Evolutionary conservation across 92 coral and sea anemone species (phyloP), one percentile per base, ranked within the genome.

Genomic region (Siderastrea siderea): DNA sequence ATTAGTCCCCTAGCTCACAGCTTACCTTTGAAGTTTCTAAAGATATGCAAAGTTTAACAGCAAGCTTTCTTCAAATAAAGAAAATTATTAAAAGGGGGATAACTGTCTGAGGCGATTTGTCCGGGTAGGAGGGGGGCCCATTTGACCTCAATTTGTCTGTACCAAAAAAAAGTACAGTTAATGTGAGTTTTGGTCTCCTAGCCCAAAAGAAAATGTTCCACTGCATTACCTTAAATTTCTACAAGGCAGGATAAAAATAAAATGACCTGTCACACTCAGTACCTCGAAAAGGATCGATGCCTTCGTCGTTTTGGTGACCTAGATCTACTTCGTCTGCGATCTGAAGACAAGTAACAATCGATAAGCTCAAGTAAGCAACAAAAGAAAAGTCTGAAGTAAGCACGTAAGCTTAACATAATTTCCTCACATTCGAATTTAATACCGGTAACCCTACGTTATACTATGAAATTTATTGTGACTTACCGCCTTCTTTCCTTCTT

Each of bases 401-500:
- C 38, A 26, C 38, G 38, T 26, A 26, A 26, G 38, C 38, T 26
- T 26, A 26, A 26, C 38, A 26, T 26, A 26, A 26, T 26, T 26
- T 26, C 38, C 38, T 26, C 38, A 26, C 38, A 26, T 26, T 26
- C 38, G 38, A 26, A 26, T 26, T 26, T 26, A 26, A 26, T 26
- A 26, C 38, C 38, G 38, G 38, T 60, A 4, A 60, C 4, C 15
- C 15, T 16, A 16, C 38, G 38, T 26, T 26, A 26, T 26, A 26
- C 38, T 0, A 26, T 26, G 16, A 61, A 61, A 2, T 5, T 7
- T 49, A 51, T 72, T 52, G 7, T 19, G 49, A 59, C 78, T 52
- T 67, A 91, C 95, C 96, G 46, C 87, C 88, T 58, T 89, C 93
- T 83, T 96, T 90, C 60, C 92, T 89, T 57, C 98, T 82, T 84